Conservation (phyloP, 1,140 invertebrate species). For the Bradynema listronoti region DNA sequence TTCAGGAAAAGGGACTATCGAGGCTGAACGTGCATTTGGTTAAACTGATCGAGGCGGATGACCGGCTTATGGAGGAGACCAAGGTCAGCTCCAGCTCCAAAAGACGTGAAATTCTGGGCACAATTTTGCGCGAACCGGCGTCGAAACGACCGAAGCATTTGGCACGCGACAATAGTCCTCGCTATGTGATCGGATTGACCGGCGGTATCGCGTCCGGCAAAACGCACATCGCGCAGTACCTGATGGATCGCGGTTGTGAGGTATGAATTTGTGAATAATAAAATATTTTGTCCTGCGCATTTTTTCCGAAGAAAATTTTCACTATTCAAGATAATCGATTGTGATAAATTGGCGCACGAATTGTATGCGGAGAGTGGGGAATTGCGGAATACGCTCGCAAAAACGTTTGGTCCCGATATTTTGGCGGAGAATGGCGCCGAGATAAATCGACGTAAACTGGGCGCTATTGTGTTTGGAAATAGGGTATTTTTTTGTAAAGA, state of each 20-base stretch:
- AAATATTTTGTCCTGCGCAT: too few species aligned
- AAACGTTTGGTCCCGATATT: constrained; percentile 70
- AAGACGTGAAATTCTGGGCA: constrained; percentile 77
- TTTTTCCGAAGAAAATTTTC: not conserved
- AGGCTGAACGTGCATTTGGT: constrained; percentile 70
- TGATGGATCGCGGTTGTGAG: constrained; percentile 69
- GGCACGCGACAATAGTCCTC: constrained; percentile 53
- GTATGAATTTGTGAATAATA: constrained; percentile 26
- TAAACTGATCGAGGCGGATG: constrained; percentile 67
- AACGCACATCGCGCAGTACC: constrained; percentile 70
- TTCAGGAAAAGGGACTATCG: constrained; percentile 62
- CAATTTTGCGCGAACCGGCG: constrained; percentile 58
- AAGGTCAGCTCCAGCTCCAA: constrained; percentile 88
- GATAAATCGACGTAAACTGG: constrained; percentile 73
- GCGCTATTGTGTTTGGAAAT: constrained; percentile 76
- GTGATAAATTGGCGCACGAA: constrained; percentile 81
- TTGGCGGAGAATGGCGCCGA: constrained; percentile 63
- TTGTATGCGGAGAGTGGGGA: constrained; percentile 71
- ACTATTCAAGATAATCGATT: constrained; percentile 68
- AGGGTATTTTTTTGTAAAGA: constrained; percentile 60
- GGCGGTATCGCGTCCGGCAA: constrained; percentile 94
- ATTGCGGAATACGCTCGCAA: constrained; percentile 69
- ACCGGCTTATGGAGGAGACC: constrained; percentile 67
- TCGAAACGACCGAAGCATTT: constrained; percentile 54
- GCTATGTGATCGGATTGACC: constrained; percentile 85